phyloP scores from a whole-genome alignment of 2,888 invertebrate species.

The Odontocolon sp. region DNA sequence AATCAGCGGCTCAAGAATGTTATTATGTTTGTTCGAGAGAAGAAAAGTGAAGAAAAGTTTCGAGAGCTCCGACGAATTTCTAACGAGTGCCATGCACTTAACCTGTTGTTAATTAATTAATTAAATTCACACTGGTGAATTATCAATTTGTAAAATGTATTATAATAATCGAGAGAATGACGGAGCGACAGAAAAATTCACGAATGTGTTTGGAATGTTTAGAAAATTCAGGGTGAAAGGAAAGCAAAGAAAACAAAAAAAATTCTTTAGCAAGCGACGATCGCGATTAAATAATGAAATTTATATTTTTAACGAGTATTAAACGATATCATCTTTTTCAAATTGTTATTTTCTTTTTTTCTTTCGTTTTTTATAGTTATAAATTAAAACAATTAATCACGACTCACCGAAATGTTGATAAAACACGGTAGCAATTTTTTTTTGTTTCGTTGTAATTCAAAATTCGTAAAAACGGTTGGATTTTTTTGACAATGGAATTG shows the following conservation, averaged over 20 bases:
- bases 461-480: no score
- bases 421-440: no score
- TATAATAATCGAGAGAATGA: slow-evolving; percentile 63
- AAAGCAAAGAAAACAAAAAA: slow-evolving; percentile 28
- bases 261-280: slow-evolving; percentile 50
- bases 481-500: no score
- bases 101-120: slow-evolving; percentile 70
- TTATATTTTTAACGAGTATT: slow-evolving; percentile 79
- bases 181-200: slow-evolving; percentile 25
- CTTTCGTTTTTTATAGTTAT: neutral
- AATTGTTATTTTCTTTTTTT: slow-evolving; percentile 44
- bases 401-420: no score
- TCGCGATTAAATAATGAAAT: slow-evolving; percentile 69
- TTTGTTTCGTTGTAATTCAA: no score
- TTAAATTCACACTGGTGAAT: slow-evolving; percentile 60
- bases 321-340: slow-evolving; percentile 74
- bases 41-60: slow-evolving; percentile 13
- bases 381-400: no score
- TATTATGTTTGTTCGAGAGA: slow-evolving; percentile 50
- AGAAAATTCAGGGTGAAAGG: slow-evolving; percentile 30
- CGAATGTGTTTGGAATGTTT: slow-evolving; percentile 9
- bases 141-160: slow-evolving; percentile 42
- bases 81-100: slow-evolving; percentile 41
- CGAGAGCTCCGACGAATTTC: slow-evolving; percentile 1
- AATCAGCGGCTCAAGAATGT: slow-evolving; percentile 59